A percentile compares a stretch with the other conserved stretches of the same genome.
Evolutionary conservation across 2,888 invertebrate species (phyloP).

Genomic region (Heliconius erato): DNA sequence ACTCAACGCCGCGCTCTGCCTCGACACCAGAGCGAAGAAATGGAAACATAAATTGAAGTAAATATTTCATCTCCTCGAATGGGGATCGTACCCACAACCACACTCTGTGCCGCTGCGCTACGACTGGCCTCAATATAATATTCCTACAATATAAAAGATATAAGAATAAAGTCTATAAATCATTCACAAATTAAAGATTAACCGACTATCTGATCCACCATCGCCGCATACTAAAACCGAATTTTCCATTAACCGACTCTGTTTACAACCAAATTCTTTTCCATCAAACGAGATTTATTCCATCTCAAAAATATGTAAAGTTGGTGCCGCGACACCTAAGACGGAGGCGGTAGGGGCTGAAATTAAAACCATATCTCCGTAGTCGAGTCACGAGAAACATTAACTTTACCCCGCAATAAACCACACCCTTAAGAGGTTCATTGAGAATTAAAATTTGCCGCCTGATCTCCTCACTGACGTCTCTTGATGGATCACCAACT

Average conservation of each 20-base stretch:
- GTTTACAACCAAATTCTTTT: conserved; percentile 80
- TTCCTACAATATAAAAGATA: not conserved
- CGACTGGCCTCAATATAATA: too few species aligned
- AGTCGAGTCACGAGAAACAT: conserved; percentile 85
- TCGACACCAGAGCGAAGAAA: too few species aligned
- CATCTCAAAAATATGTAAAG: conserved; percentile 82
- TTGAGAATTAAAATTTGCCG: conserved; percentile 85
- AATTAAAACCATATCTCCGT: conserved; percentile 84
- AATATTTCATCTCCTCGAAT: too few species aligned
- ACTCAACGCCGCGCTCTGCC: too few species aligned
- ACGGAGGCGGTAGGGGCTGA: conserved; percentile 69
- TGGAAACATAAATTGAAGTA: too few species aligned
- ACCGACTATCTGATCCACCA: conserved; percentile 62
- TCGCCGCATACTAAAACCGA: conserved; percentile 75
- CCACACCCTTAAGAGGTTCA: conserved; percentile 80
- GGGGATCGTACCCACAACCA: too few species aligned
- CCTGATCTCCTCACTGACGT: conserved; percentile 80
- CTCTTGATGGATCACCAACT: conserved; percentile 80
- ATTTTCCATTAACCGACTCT: conserved; percentile 77
- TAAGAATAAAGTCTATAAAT: conserved; percentile 6
- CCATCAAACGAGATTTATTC: conserved; percentile 82
- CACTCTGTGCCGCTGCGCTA: too few species aligned
- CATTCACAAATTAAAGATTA: conserved; percentile 38
- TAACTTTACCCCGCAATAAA: conserved; percentile 82
- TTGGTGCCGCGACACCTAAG: conserved; percentile 68